These are phyloP conservation scores for Aplodontia rufa DNA, from an alignment of 2,113 vertebrate genomes.

Conservation along the genomic window DNA sequence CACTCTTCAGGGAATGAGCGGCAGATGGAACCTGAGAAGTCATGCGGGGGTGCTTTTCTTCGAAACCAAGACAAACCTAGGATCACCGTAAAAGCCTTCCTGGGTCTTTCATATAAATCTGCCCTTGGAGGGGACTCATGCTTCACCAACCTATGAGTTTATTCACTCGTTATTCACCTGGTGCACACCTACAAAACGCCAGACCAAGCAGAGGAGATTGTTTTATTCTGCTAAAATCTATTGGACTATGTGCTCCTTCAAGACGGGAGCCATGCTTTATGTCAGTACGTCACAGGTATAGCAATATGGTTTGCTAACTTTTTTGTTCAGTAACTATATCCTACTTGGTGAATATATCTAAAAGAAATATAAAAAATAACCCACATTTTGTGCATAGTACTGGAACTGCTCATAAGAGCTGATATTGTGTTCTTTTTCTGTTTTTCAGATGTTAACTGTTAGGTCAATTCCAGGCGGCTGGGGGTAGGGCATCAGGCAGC, in stretches of 20 bases:
- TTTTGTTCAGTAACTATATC: not conserved
- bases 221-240: no score
- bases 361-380: not conserved
- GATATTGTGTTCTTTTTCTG: not conserved
- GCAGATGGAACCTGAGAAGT: not conserved
- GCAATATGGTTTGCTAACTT: no score
- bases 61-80: not conserved
- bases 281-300: no score
- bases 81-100: not conserved
- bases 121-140: not conserved
- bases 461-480: no score
- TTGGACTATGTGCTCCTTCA: no score
- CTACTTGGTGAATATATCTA: not conserved
- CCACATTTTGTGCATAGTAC: not conserved
- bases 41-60: not conserved
- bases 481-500: no score
- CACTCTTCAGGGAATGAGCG: not conserved
- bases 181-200: not conserved
- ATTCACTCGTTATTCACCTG: not conserved
- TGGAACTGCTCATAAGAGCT: not conserved
- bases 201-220: not conserved
- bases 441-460: no score
- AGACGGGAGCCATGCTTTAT: no score
- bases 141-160: not conserved
- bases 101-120: not conserved